phyloP scores from a whole-genome alignment of 2,113 vertebrate genomes.

The Gulo gulo region DNA sequence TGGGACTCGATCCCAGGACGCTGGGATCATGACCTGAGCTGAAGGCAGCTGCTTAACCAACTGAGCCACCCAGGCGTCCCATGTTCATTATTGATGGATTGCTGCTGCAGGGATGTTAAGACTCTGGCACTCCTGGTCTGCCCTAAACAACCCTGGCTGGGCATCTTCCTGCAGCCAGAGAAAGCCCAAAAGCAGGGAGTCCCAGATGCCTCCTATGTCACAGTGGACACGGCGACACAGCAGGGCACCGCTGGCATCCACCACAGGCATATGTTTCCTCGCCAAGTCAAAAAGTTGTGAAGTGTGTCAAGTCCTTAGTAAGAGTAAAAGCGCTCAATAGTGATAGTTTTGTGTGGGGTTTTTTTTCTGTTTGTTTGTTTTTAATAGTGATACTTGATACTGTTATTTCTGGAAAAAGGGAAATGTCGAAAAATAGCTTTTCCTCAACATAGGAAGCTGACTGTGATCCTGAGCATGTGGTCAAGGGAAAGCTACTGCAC shows the following conservation, averaged over 20 bases:
- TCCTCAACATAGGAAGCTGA: neutral
- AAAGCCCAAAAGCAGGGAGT: neutral
- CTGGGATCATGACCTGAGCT: too few species aligned
- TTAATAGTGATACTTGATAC: neutral
- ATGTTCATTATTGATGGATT: neutral
- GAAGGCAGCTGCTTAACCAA: too few species aligned
- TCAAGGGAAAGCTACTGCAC: neutral
- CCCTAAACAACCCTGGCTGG: neutral
- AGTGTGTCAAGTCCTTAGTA: neutral
- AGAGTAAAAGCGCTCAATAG: neutral
- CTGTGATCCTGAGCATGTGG: neutral
- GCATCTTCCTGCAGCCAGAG: neutral
- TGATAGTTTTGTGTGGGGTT: too few species aligned
- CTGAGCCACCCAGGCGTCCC: too few species aligned
- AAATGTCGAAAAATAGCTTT: neutral
- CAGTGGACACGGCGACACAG: neutral
- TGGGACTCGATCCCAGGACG: too few species aligned
- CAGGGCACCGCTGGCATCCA: rapidly evolving
- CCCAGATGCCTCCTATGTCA: neutral
- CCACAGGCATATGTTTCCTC: neutral
- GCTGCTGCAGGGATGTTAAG: neutral
- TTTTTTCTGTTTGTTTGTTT: too few species aligned
- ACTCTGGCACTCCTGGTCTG: neutral
- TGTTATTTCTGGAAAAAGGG: neutral
- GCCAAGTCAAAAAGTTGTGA: neutral